Evolutionary conservation across 2,797 vertebrate genomes (phyloP), one percentile per base, ranked within the genome.

Genomic region (Apogon talboti): DNA sequence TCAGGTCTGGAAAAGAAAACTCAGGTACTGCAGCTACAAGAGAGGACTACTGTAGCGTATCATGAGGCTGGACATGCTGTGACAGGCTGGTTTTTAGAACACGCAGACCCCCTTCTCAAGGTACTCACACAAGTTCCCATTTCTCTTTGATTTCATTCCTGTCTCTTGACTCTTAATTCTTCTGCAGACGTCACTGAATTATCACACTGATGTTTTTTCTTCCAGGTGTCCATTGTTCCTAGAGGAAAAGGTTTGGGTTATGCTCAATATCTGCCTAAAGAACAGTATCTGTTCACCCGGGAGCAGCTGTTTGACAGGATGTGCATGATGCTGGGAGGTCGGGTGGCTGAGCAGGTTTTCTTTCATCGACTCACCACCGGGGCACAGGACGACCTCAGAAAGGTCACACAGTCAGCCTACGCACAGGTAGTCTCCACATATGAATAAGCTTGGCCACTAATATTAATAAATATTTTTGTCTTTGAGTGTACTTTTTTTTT

Each of bases 1-100:
- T 28, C 24, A 99, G 98, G 98, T 79, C 91, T 99, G 87, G 97
- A 99, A 92, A 99, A 98, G 85, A 99, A 97, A 91, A 98, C 97
- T 0, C 97, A 99, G 84, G 96, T 98, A 11, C 93, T 99, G 10
- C 97, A 98, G 81, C 98, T 96, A 0, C 96, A 97, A 61, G 98
- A 99, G 91, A 99, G 98, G 87, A 98, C 95, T 90, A 98, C 95
- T 0, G 98, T 99, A 67, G 98, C 98, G 0, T 99, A 96, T 83
- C 98, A 99, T 0, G 97, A 99, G 85, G 97, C 97, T 0, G 98
- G 98, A 0, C 98, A 99, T 6, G 98, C 97, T 0, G 95, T 98
- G 1, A 96, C 97, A 0, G 98, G 98, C 2, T 99, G 98, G 97
- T 98, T 94, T 87, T 88, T 99, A 90, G 96, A 99, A 67, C 96